Evolutionary conservation across 2,113 vertebrate species (phyloP).

Genomic region (Montifringilla adamsi): DNA sequence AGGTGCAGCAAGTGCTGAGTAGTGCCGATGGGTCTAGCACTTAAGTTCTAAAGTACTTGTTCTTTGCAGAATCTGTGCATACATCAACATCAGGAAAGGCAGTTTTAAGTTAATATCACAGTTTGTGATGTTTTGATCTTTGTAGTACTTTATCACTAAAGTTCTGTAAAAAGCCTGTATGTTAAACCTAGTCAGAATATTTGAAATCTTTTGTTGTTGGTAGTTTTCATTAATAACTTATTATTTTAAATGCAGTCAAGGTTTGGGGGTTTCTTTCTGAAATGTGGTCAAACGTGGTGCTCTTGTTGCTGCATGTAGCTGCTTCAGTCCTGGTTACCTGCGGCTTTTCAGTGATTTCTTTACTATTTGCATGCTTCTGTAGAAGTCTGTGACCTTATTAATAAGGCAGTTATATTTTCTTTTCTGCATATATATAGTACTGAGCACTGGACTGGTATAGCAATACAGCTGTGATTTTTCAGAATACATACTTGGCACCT

Average conservation of each 20-base stretch:
- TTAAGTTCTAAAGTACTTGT: not conserved
- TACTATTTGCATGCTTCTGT: not conserved
- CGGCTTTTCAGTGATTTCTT: not conserved
- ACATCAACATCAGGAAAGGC: not conserved
- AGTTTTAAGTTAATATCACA: not conserved
- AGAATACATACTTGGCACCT: not conserved
- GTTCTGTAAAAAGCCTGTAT: not conserved
- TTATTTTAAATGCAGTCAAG: not conserved
- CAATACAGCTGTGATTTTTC: not conserved
- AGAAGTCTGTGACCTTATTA: not conserved
- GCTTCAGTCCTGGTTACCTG: not conserved
- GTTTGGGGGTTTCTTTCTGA: not conserved
- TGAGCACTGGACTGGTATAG: not conserved
- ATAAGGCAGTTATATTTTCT: not conserved
- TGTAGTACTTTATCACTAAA: not conserved
- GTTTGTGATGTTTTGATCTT: not conserved
- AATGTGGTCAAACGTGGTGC: not conserved
- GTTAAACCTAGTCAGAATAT: not conserved
- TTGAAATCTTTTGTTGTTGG: not conserved
- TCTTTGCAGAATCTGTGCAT: not conserved
- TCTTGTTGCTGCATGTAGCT: not conserved
- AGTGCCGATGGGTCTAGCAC: not conserved
- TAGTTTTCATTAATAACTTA: not conserved
- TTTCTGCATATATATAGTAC: not conserved
- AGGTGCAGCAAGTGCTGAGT: not conserved